Percentiles rank a stretch among this genome's conserved stretches.
These are phyloP conservation scores for Gallinago media DNA, from an alignment of 2,113 vertebrate species.

Conservation along the genomic window DNA sequence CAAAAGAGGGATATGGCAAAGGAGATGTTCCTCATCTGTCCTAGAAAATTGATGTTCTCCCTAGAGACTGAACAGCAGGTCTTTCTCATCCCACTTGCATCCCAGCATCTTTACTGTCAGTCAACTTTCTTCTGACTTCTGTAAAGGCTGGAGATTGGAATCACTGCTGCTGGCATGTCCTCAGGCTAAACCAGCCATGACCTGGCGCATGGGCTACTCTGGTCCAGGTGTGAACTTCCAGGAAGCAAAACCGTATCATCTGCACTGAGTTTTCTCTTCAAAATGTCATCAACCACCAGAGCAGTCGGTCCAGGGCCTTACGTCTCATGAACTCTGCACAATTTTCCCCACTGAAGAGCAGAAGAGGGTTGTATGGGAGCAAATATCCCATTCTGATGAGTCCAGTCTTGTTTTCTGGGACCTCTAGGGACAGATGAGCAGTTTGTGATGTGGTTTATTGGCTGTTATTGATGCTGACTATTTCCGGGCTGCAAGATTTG, in stretches of 20 bases:
- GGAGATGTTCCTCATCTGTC: not conserved
- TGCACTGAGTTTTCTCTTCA: not conserved
- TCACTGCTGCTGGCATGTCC: rapidly evolving
- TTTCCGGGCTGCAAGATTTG: not conserved
- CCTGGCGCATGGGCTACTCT: not conserved
- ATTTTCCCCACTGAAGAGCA: not conserved
- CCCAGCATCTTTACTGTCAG: not conserved
- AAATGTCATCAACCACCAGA: not conserved
- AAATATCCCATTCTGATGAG: not conserved
- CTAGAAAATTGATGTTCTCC: not conserved
- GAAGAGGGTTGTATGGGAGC: not conserved
- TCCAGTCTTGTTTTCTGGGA: not conserved
- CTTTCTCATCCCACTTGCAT: not conserved
- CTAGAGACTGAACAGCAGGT: not conserved
- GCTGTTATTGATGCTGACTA: not conserved
- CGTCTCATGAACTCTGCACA: not conserved
- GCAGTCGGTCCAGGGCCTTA: not conserved
- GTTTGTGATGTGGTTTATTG: not conserved
- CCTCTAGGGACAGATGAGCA: not conserved
- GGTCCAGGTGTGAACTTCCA: not conserved
- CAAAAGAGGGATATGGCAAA: not conserved
- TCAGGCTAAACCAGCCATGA: not conserved
- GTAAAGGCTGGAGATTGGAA: not conserved
- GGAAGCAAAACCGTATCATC: not conserved
- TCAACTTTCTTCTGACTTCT: not conserved